Conservation (phyloP, 2,797 vertebrate species). For the Thaleichthys pacificus region DNA sequence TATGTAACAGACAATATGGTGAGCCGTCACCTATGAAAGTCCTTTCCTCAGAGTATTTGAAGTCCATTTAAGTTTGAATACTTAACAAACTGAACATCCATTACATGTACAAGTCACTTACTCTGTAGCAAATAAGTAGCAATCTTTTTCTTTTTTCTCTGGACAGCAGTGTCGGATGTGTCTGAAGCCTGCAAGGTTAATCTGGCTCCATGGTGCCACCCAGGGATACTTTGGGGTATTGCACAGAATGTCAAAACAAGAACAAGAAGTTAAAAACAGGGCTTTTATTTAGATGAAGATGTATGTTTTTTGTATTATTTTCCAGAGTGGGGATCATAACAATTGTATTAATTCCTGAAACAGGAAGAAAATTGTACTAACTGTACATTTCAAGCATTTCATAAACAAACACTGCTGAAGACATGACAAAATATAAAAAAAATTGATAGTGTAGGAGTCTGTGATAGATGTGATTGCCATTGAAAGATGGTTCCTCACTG, state of each 20-base stretch:
- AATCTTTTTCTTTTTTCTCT: background rate
- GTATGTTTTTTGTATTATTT: background rate
- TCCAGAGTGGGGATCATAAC: background rate
- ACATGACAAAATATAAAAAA: background rate
- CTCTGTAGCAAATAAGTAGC: background rate
- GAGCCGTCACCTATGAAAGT: background rate
- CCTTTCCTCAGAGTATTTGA: background rate
- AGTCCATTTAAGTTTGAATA: background rate
- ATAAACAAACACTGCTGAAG: slow-evolving; percentile 9
- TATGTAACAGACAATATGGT: background rate
- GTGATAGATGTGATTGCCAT: slow-evolving; percentile 8
- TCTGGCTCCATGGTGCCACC: slow-evolving; percentile 50
- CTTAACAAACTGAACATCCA: background rate
- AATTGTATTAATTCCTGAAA: slow-evolving; percentile 7
- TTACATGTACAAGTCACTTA: background rate
- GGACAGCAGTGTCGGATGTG: background rate
- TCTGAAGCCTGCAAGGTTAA: background rate
- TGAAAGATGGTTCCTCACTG: slow-evolving; percentile 14
- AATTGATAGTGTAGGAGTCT: background rate
- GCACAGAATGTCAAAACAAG: background rate
- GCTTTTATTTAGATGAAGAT: slow-evolving; percentile 43
- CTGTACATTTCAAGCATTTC: background rate
- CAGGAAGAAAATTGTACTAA: background rate
- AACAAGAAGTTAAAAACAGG: slow-evolving; percentile 24
- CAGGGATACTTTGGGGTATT: slow-evolving; percentile 35